A percentile compares a stretch with the other conserved stretches of the same genome.
Conservation (phyloP, 1,140 invertebrate genomes). For the Drepana arcuata region DNA sequence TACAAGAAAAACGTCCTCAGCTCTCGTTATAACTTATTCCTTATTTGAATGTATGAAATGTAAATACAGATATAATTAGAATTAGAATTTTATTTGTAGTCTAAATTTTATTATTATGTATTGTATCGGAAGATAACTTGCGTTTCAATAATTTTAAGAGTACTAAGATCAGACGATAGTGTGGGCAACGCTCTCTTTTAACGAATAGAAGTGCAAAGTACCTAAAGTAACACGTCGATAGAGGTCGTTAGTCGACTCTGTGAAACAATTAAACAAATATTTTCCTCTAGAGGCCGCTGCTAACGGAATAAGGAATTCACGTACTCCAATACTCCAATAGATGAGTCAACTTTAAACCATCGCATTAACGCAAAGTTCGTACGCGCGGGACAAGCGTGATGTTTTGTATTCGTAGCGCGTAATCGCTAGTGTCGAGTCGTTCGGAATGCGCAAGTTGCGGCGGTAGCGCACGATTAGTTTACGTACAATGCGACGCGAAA, state of each 20-base stretch:
- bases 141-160: too few species aligned
- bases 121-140: too few species aligned
- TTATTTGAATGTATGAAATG: too few species aligned
- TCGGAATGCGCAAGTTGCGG: constrained; percentile 26
- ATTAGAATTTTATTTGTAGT: too few species aligned
- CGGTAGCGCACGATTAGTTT: constrained; percentile 30
- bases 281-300: constrained; percentile 22
- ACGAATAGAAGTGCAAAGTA: neutral
- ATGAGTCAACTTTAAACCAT: constrained; percentile 23
- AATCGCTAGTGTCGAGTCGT: constrained; percentile 36
- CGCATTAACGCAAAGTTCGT: constrained; percentile 7
- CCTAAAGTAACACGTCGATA: neutral
- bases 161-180: too few species aligned
- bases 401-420: constrained; percentile 60
- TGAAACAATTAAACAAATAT: constrained; percentile 6
- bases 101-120: too few species aligned
- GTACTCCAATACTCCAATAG: too few species aligned
- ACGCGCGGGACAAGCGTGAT: constrained; percentile 14
- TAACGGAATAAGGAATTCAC: too few species aligned
- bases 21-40: too few species aligned
- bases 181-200: neutral
- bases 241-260: neutral
- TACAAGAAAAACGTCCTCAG: too few species aligned
- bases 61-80: too few species aligned
- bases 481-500: constrained; percentile 47